Evolutionary conservation across 2,797 vertebrate genomes (phyloP), one percentile per base, ranked within the genome.

Genomic region (Mastacembelus armatus): DNA sequence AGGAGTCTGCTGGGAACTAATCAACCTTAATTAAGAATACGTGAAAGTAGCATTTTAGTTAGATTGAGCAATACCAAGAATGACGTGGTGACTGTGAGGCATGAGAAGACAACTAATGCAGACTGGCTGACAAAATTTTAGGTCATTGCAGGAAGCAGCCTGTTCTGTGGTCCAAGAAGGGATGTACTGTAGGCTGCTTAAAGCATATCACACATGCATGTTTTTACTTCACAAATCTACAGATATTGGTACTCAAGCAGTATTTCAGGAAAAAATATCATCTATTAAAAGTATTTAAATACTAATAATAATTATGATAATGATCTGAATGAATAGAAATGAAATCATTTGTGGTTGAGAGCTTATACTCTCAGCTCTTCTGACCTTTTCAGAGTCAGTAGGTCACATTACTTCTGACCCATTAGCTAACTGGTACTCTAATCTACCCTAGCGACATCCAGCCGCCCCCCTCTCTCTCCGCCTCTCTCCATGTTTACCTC

Each of bases 331-430:
- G 40, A 57, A 57, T 48, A 21, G 7, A 60, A 55, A 58, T 39
- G 18, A 10, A 54, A 61, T 4, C 1, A 47, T 24, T 60, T 62
- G 45, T 12, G 36, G 22, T 55, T 59, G 44, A 19, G 30, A 58
- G 57, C 36, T 59, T 43, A 30, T 61, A 18, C 61, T 62, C 32
- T 2, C 48, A 67, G 52, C 45, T 18, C 48, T 58, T 52, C 40
- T 74, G 72, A 80, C 84, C 87, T 86, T 70, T 77, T 70, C 66
- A 74, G 72, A 79, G 76, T 73, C 85, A 87, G 85, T 86, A 80
- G 85, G 86, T 85, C 88, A 71, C 75, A 84, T 91, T 85, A 89
- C 68, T 86, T 91, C 85, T 85, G 83, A 80, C 59, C 73, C 85
- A 88, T 85, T 90, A 86, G 78, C 66, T 78, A 83, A 81, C 87